Evolutionary conservation across 2,888 invertebrate species (phyloP).

Genomic region (Thymelicus lineola): DNA sequence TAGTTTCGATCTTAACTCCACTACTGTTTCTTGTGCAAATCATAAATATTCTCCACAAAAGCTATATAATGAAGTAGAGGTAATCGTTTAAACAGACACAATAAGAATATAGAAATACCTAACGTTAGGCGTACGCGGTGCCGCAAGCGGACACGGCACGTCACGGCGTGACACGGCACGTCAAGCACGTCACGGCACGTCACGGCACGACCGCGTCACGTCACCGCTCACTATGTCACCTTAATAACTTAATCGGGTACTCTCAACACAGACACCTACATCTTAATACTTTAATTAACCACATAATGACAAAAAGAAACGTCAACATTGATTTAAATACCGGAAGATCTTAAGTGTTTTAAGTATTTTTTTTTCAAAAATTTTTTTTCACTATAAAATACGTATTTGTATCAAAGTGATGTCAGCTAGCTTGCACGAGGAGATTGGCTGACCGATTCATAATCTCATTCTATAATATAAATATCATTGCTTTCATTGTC

Average conservation of each 20-base stretch:
- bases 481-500: constrained; percentile 82
- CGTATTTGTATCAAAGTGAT: constrained; percentile 82
- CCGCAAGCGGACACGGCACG: constrained; percentile 32
- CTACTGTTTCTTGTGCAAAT: constrained; percentile 83
- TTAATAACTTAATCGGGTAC: constrained; percentile 82
- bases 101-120: constrained; percentile 83
- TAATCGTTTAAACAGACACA: constrained; percentile 82
- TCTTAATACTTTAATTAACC: constrained; percentile 79
- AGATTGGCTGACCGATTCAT: constrained; percentile 74
- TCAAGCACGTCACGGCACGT: neutral
- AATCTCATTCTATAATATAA: constrained; percentile 65
- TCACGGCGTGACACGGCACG: no score
- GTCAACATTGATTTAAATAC: constrained; percentile 74
- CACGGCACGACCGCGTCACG: neutral
- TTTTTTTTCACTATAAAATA: constrained; percentile 78
- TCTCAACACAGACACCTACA: constrained; percentile 82
- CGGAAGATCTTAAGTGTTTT: constrained; percentile 81
- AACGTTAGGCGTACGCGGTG: constrained; percentile 61
- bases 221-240: constrained; percentile 27
- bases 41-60: constrained; percentile 76
- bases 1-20: constrained; percentile 65
- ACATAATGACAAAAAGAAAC: constrained; percentile 81
- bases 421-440: constrained; percentile 78
- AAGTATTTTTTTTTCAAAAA: constrained; percentile 35
- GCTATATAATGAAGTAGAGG: constrained; percentile 79